phyloP scores from a whole-genome alignment of 2,888 invertebrate genomes.

The Hecatera dysodea region DNA sequence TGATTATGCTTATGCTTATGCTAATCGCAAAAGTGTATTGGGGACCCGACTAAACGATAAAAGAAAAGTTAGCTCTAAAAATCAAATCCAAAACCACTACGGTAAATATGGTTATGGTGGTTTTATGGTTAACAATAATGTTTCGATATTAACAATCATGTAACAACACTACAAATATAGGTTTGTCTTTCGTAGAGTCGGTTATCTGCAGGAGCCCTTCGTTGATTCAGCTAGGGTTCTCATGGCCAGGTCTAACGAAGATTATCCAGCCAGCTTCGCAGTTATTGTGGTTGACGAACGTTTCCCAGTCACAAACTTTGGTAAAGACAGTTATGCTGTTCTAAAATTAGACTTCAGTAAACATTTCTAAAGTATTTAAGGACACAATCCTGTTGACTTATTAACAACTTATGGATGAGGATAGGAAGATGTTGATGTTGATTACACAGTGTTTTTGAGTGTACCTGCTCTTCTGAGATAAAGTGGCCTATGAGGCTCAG shows the following conservation, averaged over 20 bases:
- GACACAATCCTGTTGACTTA: background rate
- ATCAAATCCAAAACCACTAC: too few relatives aligned
- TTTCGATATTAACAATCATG: too few relatives aligned
- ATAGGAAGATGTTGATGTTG: too few relatives aligned
- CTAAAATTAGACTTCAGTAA: background rate
- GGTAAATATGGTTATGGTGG: too few relatives aligned
- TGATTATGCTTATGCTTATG: too few relatives aligned
- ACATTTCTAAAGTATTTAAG: background rate
- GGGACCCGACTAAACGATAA: background rate
- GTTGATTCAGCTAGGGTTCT: background rate
- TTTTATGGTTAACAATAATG: too few relatives aligned
- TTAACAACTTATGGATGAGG: too few relatives aligned
- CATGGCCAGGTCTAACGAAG: slow-evolving; percentile 15
- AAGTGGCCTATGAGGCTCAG: too few relatives aligned
- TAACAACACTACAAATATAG: background rate
- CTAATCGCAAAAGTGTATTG: too few relatives aligned
- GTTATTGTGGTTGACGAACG: slow-evolving; percentile 22
- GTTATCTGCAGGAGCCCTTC: background rate
- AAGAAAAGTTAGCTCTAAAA: background rate
- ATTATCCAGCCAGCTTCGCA: slow-evolving; percentile 27
- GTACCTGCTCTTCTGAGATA: too few relatives aligned
- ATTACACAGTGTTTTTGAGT: too few relatives aligned
- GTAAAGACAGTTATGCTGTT: background rate
- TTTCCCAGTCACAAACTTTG: slow-evolving; percentile 14
- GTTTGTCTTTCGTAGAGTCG: background rate